Conservation (phyloP, 2,797 vertebrate genomes). For the Oryzias sinensis region DNA sequence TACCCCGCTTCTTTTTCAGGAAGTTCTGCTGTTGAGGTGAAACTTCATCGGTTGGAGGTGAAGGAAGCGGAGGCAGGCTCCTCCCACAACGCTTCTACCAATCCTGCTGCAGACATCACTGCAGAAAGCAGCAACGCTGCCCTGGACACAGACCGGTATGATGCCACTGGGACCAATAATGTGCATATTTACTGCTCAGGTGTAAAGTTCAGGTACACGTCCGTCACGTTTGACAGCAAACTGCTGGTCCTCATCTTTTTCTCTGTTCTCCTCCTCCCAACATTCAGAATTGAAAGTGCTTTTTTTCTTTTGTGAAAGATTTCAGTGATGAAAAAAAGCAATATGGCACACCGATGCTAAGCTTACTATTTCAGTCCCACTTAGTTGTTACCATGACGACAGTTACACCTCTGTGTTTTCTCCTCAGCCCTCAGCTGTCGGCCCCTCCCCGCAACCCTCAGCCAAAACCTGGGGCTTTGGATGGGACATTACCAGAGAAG, state of each 20-base stretch:
- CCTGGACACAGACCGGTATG: slow-evolving; percentile 59
- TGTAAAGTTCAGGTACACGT: too few relatives aligned
- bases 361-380: too few relatives aligned
- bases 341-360: too few relatives aligned
- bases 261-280: not conserved
- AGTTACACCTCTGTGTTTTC: not conserved
- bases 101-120: slow-evolving; percentile 80
- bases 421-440: slow-evolving; percentile 30
- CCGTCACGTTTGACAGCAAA: too few relatives aligned
- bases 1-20: slow-evolving; percentile 12
- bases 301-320: too few relatives aligned
- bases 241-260: not conserved
- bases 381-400: not conserved
- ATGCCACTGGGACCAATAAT: too few relatives aligned
- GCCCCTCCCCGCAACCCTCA: not conserved
- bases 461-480: slow-evolving; percentile 10
- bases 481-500: slow-evolving; percentile 37
- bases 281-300: too few relatives aligned
- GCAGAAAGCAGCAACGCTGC: slow-evolving; percentile 56
- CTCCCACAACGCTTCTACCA: slow-evolving; percentile 78
- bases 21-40: slow-evolving; percentile 14
- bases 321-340: too few relatives aligned
- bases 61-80: slow-evolving; percentile 40
- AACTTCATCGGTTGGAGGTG: slow-evolving; percentile 6
- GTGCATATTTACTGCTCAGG: too few relatives aligned